These are phyloP conservation scores for Drosophila neotestacea DNA, from an alignment of 2,888 invertebrate genomes.

Conservation along the genomic window DNA sequence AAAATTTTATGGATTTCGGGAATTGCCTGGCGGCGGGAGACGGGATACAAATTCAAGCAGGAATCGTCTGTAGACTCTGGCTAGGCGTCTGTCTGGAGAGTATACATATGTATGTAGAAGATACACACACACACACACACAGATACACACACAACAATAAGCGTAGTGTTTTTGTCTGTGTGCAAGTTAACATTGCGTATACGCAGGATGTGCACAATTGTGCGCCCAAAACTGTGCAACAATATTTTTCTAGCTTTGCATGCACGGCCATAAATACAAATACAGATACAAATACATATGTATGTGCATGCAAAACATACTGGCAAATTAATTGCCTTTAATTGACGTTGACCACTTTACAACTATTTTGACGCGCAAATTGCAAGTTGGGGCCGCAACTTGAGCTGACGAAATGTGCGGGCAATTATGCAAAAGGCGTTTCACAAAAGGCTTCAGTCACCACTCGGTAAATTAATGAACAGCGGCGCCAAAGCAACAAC, in stretches of 20 bases:
- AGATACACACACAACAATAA: background rate
- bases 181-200: slow-evolving; percentile 58
- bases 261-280: slow-evolving; percentile 3
- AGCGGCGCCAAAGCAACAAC: slow-evolving; percentile 57
- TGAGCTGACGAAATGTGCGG: slow-evolving; percentile 56
- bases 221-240: slow-evolving; percentile 71
- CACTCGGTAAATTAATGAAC: slow-evolving; percentile 69
- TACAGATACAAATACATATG: background rate
- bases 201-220: slow-evolving; percentile 62
- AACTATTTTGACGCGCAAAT: slow-evolving; percentile 69
- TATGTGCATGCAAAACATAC: background rate
- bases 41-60: slow-evolving; percentile 17
- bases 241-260: slow-evolving; percentile 50
- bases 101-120: slow-evolving; percentile 11
- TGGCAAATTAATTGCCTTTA: slow-evolving; percentile 48
- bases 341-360: slow-evolving; percentile 63
- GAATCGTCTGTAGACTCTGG: slow-evolving; percentile 26
- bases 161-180: background rate
- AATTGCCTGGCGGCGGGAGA: slow-evolving; percentile 13
- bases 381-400: slow-evolving; percentile 43
- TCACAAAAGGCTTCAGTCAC: slow-evolving; percentile 36
- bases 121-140: background rate
- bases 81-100: slow-evolving; percentile 49
- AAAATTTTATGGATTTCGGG: slow-evolving; percentile 58
- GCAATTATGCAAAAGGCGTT: slow-evolving; percentile 59